phyloP scores from a whole-genome alignment of 64 coral and sea anemone genomes.

The Stylophora pistillata region DNA sequence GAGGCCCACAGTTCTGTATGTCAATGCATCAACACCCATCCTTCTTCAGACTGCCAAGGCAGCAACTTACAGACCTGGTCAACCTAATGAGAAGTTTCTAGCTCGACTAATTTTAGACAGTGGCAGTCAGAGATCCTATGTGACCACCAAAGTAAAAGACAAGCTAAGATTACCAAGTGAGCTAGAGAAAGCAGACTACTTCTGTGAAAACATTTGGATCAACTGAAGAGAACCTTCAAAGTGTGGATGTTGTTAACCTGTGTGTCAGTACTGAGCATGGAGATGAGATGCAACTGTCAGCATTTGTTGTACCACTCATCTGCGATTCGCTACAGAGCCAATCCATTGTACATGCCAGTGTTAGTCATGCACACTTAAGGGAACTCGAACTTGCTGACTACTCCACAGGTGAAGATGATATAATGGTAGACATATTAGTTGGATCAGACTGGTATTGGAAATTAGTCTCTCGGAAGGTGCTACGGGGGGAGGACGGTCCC shows the following conservation, averaged over 20 bases:
- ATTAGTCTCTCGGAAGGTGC: constrained; percentile 23
- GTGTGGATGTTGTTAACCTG: constrained; percentile 45
- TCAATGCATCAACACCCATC: constrained; percentile 31
- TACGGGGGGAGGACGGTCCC: constrained; percentile 54
- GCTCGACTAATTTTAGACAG: constrained; percentile 62
- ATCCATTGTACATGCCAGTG: constrained; percentile 26
- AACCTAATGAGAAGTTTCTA: background rate
- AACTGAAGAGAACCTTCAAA: constrained; percentile 18
- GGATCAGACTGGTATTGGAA: constrained; percentile 73
- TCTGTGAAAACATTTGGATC: constrained; percentile 68
- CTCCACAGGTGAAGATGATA: background rate
- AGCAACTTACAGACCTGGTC: constrained; percentile 10
- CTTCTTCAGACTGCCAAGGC: constrained; percentile 65
- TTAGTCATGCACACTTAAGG: constrained; percentile 39
- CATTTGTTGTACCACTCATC: constrained; percentile 58
- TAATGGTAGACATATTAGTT: constrained; percentile 50
- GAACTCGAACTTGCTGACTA: constrained; percentile 52
- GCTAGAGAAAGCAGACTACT: constrained; percentile 29
- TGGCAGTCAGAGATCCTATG: constrained; percentile 51
- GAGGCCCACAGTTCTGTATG: constrained; percentile 24
- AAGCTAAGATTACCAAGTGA: constrained; percentile 11
- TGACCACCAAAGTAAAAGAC: constrained; percentile 26
- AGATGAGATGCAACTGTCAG: constrained; percentile 13
- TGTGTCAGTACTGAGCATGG: constrained; percentile 1
- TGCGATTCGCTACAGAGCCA: constrained; percentile 60